Evolutionary conservation across 2,113 vertebrate species (phyloP), one percentile per base, ranked within the genome.

Genomic region (Stictonetta naevosa): DNA sequence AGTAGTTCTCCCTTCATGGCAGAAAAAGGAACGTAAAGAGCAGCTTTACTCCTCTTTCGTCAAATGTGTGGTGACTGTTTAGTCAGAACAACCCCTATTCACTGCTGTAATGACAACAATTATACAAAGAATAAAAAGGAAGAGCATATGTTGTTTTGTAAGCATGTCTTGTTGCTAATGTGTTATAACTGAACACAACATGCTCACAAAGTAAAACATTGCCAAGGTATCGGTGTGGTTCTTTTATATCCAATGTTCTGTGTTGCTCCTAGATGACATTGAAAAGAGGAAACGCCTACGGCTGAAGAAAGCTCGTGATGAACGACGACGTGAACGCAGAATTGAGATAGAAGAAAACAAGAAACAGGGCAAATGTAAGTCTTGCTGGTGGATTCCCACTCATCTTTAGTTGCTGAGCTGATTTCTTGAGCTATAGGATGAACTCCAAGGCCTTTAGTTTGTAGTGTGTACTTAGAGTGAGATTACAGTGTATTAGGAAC

Each of bases 311-410:
- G 99, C 97, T 15, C 98, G 99, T 17, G 99, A 99, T 85, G 99
- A 99, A 58, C 98, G 98, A 23, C 98, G 99, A 42, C 97, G 99
- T 14, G 99, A 99, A 86, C 99, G 98, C 84, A 98, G 99, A 48
- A 99, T 99, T 94, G 99, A 99, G 94, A 99, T 99, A 3, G 99
- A 99, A 90, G 99, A 99, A 90, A 99, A 99, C 97, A 98, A 98
- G 97, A 99, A 99, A 93, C 99, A 99, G 96, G 99, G 99, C 66
- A 99, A 98, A 97, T 99, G 99, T 99, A 97, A 98, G 99, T 97
- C 26, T 0, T 23, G 17, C 15, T 82, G 25, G 7, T 76, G 40
- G 68, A 12, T 56, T 90, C 66, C 23, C 31, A 66, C 48, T 68
- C 46, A 31, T 77, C 22, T 25, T 52, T 46, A 71, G 29, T 69